Conservation (phyloP, 2,797 vertebrate species). For the Threskiornis aethiopicus region DNA sequence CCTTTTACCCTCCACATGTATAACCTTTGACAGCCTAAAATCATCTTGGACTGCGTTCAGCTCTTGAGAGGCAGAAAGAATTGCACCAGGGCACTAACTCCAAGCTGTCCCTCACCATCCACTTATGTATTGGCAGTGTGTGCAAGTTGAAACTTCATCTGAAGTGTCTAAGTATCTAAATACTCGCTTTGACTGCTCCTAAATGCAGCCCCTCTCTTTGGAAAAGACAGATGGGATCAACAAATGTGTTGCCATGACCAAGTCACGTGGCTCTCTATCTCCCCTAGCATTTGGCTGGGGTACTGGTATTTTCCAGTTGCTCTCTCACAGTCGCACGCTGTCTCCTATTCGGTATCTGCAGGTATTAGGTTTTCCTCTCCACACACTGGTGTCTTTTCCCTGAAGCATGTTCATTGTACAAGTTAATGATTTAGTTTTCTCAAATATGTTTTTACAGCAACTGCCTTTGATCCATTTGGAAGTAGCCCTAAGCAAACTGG, state of each 20-base stretch:
- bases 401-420: background rate
- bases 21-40: background rate
- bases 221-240: background rate
- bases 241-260: background rate
- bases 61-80: background rate
- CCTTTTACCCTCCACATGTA: background rate
- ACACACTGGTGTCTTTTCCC: background rate
- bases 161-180: background rate
- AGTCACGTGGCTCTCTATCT: background rate
- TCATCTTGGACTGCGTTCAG: background rate
- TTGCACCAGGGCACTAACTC: background rate
- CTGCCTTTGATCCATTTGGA: slow-evolving; percentile 90
- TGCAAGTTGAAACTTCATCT: background rate
- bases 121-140: background rate
- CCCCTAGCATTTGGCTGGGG: background rate
- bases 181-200: background rate
- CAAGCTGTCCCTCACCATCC: background rate
- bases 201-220: background rate
- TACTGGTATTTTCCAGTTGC: background rate
- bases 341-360: background rate
- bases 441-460: slow-evolving; percentile 40
- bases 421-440: background rate
- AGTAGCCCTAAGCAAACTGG: slow-evolving; percentile 84
- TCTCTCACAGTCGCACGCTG: background rate
- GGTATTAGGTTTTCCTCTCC: background rate